These are phyloP conservation scores for Sciurus vulgaris DNA, from an alignment of 2,797 vertebrate species.

Conservation along the genomic window DNA sequence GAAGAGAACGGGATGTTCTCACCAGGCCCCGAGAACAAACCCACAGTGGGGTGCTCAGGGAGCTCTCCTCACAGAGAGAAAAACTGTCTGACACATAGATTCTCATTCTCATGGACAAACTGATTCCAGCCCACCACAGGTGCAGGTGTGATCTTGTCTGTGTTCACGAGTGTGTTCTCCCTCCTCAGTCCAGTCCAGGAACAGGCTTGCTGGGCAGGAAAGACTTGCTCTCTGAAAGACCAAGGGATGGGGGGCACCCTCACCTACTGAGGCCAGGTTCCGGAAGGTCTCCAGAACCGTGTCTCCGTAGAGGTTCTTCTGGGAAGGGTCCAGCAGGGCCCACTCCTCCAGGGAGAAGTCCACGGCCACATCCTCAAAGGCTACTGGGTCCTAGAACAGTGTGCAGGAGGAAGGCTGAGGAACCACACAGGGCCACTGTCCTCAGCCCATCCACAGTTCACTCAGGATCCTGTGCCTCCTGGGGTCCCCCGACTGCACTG, in stretches of 20 bases:
- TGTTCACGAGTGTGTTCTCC: background rate
- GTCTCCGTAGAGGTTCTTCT: too few species aligned
- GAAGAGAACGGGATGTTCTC: background rate
- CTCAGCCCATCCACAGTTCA: background rate
- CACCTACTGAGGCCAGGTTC: too few species aligned
- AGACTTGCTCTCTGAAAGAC: background rate
- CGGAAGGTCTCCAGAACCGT: too few species aligned
- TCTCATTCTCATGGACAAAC: background rate
- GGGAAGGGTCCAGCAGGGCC: too few species aligned
- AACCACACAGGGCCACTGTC: background rate
- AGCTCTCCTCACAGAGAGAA: background rate
- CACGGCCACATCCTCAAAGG: too few species aligned
- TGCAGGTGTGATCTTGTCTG: background rate
- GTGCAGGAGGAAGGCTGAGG: background rate
- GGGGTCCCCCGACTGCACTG: too few species aligned
- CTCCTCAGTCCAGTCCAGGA: background rate
- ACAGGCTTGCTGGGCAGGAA: background rate
- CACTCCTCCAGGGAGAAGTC: too few species aligned
- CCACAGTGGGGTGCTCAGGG: background rate
- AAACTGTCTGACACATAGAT: background rate
- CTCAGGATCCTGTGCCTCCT: background rate
- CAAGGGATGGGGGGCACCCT: too few species aligned
- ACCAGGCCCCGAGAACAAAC: background rate
- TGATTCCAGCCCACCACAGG: background rate
- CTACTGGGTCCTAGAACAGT: too few species aligned